A percentile compares a stretch with the other conserved stretches of the same genome.
Evolutionary conservation across 2,113 vertebrate genomes (phyloP).

Genomic region (Coracopsis vasa): DNA sequence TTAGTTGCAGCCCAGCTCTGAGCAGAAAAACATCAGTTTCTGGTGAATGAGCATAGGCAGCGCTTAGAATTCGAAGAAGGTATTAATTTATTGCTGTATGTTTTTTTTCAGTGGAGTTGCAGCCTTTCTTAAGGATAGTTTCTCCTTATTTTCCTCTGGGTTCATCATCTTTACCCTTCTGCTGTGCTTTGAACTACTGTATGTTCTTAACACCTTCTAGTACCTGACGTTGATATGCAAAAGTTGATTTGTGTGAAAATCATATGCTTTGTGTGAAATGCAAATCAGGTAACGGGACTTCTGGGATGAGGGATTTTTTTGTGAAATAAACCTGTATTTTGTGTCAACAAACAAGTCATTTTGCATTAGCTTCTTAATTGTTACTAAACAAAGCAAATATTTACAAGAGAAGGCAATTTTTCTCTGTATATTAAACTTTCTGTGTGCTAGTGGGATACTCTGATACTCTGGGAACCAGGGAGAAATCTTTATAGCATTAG

Average conservation of each 20-base stretch:
- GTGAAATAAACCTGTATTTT: background rate
- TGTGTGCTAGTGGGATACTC: background rate
- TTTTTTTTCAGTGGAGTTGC: background rate
- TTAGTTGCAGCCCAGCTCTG: background rate
- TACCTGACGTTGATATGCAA: background rate
- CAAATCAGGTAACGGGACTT: background rate
- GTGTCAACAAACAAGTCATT: background rate
- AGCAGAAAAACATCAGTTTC: background rate
- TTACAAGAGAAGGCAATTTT: background rate
- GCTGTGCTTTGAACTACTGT: background rate
- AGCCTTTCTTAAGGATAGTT: constrained; percentile 26
- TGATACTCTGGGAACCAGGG: background rate
- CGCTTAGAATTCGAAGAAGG: background rate
- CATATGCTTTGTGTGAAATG: background rate
- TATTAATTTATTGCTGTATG: background rate
- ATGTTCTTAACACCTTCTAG: background rate
- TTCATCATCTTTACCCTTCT: background rate
- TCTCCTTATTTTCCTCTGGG: background rate
- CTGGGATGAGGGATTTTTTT: background rate
- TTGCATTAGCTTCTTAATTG: background rate
- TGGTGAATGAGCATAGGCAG: background rate
- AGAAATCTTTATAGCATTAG: background rate
- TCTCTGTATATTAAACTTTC: background rate
- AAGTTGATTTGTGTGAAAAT: background rate
- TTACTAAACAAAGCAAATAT: background rate